phyloP scores from a whole-genome alignment of 2,888 invertebrate species.

The Apamea monoglypha region DNA sequence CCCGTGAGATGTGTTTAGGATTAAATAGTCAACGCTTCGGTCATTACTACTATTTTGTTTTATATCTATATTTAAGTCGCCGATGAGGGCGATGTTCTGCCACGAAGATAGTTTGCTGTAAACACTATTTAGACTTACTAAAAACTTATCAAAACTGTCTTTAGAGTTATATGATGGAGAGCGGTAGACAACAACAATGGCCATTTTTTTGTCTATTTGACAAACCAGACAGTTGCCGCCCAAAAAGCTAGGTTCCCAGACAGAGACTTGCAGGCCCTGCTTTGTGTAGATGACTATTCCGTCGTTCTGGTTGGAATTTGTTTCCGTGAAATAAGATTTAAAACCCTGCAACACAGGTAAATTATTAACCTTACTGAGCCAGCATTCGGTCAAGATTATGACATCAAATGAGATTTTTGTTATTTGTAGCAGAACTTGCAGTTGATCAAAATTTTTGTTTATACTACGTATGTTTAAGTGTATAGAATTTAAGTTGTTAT shows the following conservation, averaged over 20 bases:
- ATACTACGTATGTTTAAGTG: constrained; percentile 23
- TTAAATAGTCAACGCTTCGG: no score
- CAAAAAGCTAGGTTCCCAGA: no score
- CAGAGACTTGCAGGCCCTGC: no score
- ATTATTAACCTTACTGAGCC: constrained; percentile 9
- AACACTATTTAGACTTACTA: background rate
- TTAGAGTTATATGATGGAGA: constrained; percentile 15
- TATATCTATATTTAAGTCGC: no score
- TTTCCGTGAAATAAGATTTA: background rate
- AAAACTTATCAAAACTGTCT: constrained; percentile 12
- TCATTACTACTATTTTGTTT: no score
- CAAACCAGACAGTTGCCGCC: background rate
- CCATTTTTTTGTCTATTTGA: background rate
- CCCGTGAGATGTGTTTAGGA: constrained; percentile 4
- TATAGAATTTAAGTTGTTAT: background rate
- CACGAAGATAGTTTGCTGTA: no score
- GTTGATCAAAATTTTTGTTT: constrained; percentile 18
- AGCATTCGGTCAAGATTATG: constrained; percentile 29
- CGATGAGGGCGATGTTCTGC: no score
- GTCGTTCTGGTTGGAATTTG: constrained; percentile 20
- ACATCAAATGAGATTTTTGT: constrained; percentile 7
- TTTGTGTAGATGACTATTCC: background rate
- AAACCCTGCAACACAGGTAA: background rate
- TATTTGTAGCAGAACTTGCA: background rate
- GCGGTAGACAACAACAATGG: constrained; percentile 5